A percentile compares a stretch with the other conserved stretches of the same genome.
Evolutionary conservation across 2,113 vertebrate species (phyloP).

Genomic region (Oreochromis tanganicae): DNA sequence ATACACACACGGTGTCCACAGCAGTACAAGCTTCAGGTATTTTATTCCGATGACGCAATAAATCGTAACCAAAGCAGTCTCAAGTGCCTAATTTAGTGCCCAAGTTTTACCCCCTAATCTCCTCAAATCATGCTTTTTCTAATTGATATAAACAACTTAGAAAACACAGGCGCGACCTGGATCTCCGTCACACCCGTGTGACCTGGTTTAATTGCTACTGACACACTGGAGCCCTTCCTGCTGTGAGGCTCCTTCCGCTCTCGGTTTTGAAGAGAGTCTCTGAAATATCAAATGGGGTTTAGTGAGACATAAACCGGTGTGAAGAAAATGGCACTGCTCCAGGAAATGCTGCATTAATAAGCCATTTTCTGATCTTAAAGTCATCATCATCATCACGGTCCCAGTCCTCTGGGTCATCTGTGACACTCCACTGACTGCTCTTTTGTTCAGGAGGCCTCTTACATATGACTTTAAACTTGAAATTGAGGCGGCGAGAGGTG

Average conservation of each 20-base stretch:
- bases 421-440: background rate
- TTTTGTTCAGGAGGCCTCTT: background rate
- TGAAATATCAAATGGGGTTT: constrained; percentile 5
- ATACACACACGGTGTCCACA: background rate
- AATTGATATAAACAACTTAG: background rate
- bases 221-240: background rate
- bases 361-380: background rate
- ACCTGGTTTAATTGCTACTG: constrained; percentile 14
- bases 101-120: background rate
- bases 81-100: background rate
- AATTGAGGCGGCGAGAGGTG: background rate
- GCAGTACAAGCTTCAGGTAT: background rate
- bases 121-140: background rate
- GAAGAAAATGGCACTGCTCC: background rate
- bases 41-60: background rate
- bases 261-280: background rate
- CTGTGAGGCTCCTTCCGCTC: background rate
- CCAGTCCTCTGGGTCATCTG: background rate
- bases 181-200: background rate
- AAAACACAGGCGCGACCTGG: background rate
- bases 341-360: background rate
- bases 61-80: background rate
- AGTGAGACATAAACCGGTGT: background rate
- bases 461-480: background rate
- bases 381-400: background rate